Conservation (phyloP, 2,113 vertebrate genomes). For the Jaculus jaculus region DNA sequence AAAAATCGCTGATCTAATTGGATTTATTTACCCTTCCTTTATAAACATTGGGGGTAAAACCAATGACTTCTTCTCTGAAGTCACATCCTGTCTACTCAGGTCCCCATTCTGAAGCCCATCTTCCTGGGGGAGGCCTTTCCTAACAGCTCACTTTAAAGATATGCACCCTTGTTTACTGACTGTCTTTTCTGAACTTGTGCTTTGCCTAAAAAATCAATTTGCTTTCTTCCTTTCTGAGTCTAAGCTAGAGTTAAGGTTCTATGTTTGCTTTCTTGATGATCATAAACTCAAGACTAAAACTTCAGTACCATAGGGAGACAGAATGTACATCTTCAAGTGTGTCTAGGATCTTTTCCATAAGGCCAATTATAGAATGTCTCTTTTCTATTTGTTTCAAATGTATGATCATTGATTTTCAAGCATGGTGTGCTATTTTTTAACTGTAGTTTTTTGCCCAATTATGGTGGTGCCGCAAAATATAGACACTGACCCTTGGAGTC, state of each 20-base stretch:
- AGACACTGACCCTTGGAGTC: too few species aligned
- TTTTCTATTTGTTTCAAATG: not conserved
- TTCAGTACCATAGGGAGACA: not conserved
- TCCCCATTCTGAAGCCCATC: not conserved
- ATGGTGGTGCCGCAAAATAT: too few species aligned
- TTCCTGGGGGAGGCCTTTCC: not conserved
- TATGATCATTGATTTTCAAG: conserved; percentile 12
- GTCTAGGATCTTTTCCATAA: not conserved
- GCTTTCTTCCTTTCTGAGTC: conserved; percentile 37
- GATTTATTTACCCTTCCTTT: not conserved
- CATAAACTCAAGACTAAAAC: conserved; percentile 43
- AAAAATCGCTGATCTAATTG: not conserved
- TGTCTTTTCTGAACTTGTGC: conserved; percentile 9
- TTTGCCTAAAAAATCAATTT: conserved; percentile 50
- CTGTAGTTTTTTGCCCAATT: not conserved
- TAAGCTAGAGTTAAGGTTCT: not conserved
- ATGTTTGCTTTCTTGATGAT: not conserved
- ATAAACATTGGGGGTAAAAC: not conserved
- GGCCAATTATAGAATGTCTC: not conserved
- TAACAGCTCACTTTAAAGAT: not conserved
- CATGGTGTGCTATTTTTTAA: not conserved
- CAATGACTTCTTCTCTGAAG: not conserved
- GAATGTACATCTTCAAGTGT: not conserved
- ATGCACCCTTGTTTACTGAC: not conserved
- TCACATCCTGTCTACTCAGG: not conserved